Percentiles rank a stretch among this genome's conserved stretches.
Evolutionary conservation across 2,113 vertebrate genomes (phyloP).

Genomic region (Cheirogaleus medius): DNA sequence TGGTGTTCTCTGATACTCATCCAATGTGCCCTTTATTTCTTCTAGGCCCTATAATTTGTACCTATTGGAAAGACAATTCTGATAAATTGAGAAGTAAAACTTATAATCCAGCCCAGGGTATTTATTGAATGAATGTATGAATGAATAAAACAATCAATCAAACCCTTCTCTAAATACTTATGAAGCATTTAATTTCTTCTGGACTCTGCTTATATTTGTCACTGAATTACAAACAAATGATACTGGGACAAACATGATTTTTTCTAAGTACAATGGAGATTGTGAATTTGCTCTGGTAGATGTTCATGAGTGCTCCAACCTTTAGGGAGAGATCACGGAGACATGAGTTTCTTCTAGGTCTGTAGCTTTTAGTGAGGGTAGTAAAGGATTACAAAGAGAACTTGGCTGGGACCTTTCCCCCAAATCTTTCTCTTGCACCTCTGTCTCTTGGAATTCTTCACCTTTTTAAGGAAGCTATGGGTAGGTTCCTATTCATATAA

Average conservation of each 20-base stretch:
- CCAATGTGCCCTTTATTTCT: not conserved
- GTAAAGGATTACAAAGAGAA: not conserved
- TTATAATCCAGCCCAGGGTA: not conserved
- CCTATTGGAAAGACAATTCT: not conserved
- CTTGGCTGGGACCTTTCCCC: not conserved
- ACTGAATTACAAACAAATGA: not conserved
- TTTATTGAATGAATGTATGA: not conserved
- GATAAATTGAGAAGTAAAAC: not conserved
- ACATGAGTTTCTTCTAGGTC: not conserved
- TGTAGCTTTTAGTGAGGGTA: not conserved
- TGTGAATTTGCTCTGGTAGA: not conserved
- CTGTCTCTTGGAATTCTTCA: not conserved
- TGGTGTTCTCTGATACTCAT: not conserved
- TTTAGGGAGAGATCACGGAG: not conserved
- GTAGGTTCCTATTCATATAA: not conserved
- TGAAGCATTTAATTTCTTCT: conserved; percentile 1
- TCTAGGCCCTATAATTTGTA: not conserved
- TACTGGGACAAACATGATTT: not conserved
- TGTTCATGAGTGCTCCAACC: not conserved
- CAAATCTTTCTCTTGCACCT: not conserved
- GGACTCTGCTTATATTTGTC: not conserved
- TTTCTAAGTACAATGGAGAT: not conserved
- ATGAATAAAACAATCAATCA: not conserved
- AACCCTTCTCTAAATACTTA: not conserved
- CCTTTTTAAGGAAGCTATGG: not conserved